A percentile compares a stretch with the other conserved stretches of the same genome.
Conservation (phyloP, 2,797 vertebrate species). For the Amblyraja radiata region DNA sequence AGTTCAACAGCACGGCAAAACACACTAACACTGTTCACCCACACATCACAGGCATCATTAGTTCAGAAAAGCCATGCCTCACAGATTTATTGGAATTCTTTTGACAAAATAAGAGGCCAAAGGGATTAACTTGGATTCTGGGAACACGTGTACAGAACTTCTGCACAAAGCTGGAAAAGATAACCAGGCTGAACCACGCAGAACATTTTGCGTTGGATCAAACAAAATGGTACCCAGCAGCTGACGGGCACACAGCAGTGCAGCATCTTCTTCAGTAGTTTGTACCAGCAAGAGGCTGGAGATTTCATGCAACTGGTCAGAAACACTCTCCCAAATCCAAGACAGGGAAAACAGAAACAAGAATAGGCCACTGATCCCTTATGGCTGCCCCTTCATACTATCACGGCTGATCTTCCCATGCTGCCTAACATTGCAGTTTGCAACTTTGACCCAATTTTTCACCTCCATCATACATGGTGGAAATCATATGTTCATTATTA, state of each 20-base stretch:
- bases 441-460: background rate
- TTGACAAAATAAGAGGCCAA: background rate
- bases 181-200: background rate
- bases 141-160: background rate
- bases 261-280: background rate
- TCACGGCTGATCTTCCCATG: too few relatives aligned
- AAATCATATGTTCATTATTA: background rate
- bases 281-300: background rate
- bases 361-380: too few relatives aligned
- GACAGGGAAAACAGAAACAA: too few relatives aligned
- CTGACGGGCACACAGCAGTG: too few relatives aligned
- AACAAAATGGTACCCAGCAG: background rate
- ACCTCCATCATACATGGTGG: background rate
- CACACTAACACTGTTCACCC: background rate
- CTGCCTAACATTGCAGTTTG: background rate
- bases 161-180: background rate
- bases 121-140: background rate
- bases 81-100: constrained; percentile 17
- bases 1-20: background rate
- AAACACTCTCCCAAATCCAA: too few relatives aligned
- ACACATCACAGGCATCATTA: background rate
- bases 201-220: background rate
- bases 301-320: background rate
- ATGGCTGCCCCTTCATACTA: too few relatives aligned
- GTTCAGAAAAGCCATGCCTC: background rate